A percentile compares a stretch with the other conserved stretches of the same genome.
phyloP scores from a whole-genome alignment of 2,888 invertebrate species.

The Itoplectis maculator region DNA sequence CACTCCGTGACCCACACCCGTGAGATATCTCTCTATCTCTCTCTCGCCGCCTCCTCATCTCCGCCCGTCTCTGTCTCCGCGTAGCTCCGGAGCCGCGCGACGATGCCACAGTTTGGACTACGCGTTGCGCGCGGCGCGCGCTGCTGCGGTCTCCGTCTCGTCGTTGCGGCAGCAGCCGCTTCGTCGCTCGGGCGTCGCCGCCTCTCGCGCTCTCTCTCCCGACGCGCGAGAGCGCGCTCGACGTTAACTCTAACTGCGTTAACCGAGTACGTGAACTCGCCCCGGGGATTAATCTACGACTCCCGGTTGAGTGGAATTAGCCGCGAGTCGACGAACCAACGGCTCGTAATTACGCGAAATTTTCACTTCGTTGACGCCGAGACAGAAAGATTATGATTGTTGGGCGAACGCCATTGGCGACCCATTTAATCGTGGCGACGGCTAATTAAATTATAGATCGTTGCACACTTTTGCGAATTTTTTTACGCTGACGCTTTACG shows the following conservation, averaged over 20 bases:
- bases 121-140: background rate
- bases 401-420: background rate
- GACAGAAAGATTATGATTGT: background rate
- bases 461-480: too few relatives aligned
- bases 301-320: conserved; percentile 41
- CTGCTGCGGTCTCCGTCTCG: background rate
- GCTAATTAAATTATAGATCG: background rate
- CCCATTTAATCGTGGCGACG: too few relatives aligned
- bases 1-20: conserved; percentile 38
- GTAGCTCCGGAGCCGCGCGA: conserved; percentile 23
- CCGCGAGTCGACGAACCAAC: conserved; percentile 36
- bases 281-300: conserved; percentile 53
- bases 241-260: conserved; percentile 50
- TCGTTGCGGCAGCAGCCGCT: conserved; percentile 19
- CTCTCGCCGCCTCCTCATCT: too few relatives aligned
- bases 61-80: background rate
- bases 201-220: conserved; percentile 16
- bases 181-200: background rate
- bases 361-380: conserved; percentile 15
- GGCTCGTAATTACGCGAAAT: conserved; percentile 4
- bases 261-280: conserved; percentile 50
- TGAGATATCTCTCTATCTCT: background rate
- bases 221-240: conserved; percentile 9
- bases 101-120: conserved; percentile 56
- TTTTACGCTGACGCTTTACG: too few relatives aligned